Percentiles rank a stretch among this genome's conserved stretches.
These are phyloP conservation scores for Ibycter americanus DNA, from an alignment of 2,797 vertebrate genomes.

Conservation along the genomic window DNA sequence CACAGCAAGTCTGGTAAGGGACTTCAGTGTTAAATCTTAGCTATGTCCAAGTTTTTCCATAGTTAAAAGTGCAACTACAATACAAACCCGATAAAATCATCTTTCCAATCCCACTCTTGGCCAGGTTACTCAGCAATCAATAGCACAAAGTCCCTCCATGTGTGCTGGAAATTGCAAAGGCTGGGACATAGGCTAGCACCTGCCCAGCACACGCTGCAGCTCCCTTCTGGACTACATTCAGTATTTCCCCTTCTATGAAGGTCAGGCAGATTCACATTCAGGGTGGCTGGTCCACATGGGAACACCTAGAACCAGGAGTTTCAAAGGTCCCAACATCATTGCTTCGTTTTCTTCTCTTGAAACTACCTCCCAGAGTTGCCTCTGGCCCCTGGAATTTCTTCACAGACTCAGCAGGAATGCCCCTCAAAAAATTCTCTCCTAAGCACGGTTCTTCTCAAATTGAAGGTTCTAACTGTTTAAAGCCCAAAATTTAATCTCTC, in stretches of 20 bases:
- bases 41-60: not conserved
- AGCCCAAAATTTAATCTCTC: not conserved
- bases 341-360: not conserved
- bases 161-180: not conserved
- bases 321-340: not conserved
- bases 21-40: not conserved
- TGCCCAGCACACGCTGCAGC: not conserved
- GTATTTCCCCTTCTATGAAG: not conserved
- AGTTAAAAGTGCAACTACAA: not conserved
- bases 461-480: not conserved
- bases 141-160: rapidly evolving
- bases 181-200: not conserved
- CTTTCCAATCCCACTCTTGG: not conserved
- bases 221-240: not conserved
- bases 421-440: not conserved
- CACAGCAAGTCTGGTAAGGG: not conserved
- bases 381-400: not conserved
- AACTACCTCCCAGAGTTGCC: not conserved
- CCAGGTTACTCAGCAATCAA: not conserved
- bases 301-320: not conserved
- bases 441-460: not conserved
- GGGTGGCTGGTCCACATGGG: not conserved
- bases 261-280: not conserved
- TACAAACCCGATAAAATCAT: not conserved
- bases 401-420: not conserved